A percentile compares a stretch with the other conserved stretches of the same genome.
Evolutionary conservation across 2,797 vertebrate species (phyloP).

Genomic region (Schizothorax lantsangensis): DNA sequence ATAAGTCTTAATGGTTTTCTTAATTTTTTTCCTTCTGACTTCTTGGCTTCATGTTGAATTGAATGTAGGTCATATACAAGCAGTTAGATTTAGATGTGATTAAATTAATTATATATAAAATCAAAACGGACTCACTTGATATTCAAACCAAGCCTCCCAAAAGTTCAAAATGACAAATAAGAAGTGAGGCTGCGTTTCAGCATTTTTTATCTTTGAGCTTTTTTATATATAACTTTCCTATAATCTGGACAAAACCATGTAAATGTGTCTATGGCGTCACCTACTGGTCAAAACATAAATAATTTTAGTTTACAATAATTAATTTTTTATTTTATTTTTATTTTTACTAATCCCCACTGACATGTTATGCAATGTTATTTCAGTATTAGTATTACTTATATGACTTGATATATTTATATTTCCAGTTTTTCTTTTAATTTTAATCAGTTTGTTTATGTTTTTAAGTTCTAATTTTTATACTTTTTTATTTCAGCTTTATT

Average conservation of each 20-base stretch:
- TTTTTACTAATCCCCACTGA: background rate
- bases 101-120: background rate
- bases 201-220: background rate
- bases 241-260: background rate
- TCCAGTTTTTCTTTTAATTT: no score
- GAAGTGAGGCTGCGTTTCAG: background rate
- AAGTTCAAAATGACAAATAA: background rate
- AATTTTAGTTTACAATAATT: background rate
- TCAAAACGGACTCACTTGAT: background rate
- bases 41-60: background rate
- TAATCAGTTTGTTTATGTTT: no score
- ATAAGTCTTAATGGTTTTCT: background rate
- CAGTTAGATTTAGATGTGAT: background rate
- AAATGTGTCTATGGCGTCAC: background rate
- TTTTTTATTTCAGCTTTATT: no score
- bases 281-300: background rate
- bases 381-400: background rate
- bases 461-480: no score
- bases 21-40: background rate
- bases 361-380: background rate
- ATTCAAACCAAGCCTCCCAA: background rate
- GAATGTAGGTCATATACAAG: background rate
- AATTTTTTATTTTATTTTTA: no score
- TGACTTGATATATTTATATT: no score
- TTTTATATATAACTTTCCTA: background rate